These are phyloP conservation scores for Emberiza fucata DNA, from an alignment of 2,113 vertebrate species.

Conservation along the genomic window DNA sequence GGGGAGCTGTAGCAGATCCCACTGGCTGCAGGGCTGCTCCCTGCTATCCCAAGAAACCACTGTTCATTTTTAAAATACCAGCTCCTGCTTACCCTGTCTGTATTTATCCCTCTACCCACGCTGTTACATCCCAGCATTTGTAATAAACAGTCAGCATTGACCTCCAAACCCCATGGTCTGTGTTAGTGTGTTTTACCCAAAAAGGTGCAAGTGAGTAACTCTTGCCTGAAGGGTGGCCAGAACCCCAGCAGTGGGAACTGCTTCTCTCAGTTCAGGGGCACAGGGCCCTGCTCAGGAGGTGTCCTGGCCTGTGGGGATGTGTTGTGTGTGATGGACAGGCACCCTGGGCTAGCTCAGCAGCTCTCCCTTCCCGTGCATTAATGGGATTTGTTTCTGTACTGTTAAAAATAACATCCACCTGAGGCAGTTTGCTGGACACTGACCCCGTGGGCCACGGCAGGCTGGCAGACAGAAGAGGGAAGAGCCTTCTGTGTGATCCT, in stretches of 20 bases:
- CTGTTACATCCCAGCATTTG: not conserved
- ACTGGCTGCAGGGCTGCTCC: not conserved
- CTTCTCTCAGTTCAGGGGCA: not conserved
- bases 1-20: not conserved
- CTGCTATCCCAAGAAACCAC: not conserved
- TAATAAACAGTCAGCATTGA: not conserved
- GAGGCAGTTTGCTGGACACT: not conserved
- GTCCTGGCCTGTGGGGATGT: not conserved
- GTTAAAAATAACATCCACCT: not conserved
- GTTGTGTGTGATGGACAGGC: not conserved
- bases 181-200: not conserved
- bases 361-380: not conserved
- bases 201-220: not conserved
- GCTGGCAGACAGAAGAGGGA: not conserved
- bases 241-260: not conserved
- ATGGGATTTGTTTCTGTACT: not conserved
- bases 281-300: not conserved
- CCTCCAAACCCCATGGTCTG: not conserved
- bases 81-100: not conserved
- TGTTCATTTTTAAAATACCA: not conserved
- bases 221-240: not conserved
- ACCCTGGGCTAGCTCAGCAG: not conserved
- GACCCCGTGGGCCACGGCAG: not conserved
- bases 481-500: not conserved
- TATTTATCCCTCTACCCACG: not conserved